These are phyloP conservation scores for Leptinotarsa texana DNA, from an alignment of 1,140 invertebrate species.

Conservation along the genomic window DNA sequence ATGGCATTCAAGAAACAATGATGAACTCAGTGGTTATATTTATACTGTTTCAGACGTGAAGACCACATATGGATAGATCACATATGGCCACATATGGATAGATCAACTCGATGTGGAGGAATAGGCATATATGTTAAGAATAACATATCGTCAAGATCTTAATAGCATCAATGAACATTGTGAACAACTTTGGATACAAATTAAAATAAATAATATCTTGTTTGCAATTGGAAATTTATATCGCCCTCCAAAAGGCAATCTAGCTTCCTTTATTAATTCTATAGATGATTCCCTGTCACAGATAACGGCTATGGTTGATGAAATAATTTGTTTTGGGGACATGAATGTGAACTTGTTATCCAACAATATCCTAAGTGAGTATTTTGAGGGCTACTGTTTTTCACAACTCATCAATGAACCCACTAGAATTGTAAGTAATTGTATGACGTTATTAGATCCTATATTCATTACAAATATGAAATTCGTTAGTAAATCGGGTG, in stretches of 20 bases:
- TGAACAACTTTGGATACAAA: slow-evolving; percentile 8
- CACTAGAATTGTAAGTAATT: too few relatives aligned
- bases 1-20: too few relatives aligned
- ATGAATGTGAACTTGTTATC: slow-evolving; percentile 9
- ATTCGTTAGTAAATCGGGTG: background rate
- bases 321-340: slow-evolving; percentile 9
- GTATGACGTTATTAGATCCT: too few relatives aligned
- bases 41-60: too few relatives aligned
- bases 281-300: slow-evolving; percentile 3
- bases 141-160: background rate
- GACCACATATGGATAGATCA: too few relatives aligned
- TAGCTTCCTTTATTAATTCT: slow-evolving; percentile 3
- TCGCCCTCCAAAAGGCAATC: slow-evolving; percentile 9
- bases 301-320: background rate
- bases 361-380: background rate
- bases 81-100: too few relatives aligned
- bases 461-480: too few relatives aligned
- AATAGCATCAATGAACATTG: slow-evolving; percentile 18
- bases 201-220: slow-evolving; percentile 12
- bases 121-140: slow-evolving; percentile 20
- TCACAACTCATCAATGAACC: too few relatives aligned
- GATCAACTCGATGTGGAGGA: slow-evolving; percentile 11
- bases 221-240: slow-evolving; percentile 5
- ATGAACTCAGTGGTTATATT: too few relatives aligned
- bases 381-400: too few relatives aligned